Evolutionary conservation across 2,113 vertebrate genomes (phyloP).

Genomic region (Clarias batrachus): DNA sequence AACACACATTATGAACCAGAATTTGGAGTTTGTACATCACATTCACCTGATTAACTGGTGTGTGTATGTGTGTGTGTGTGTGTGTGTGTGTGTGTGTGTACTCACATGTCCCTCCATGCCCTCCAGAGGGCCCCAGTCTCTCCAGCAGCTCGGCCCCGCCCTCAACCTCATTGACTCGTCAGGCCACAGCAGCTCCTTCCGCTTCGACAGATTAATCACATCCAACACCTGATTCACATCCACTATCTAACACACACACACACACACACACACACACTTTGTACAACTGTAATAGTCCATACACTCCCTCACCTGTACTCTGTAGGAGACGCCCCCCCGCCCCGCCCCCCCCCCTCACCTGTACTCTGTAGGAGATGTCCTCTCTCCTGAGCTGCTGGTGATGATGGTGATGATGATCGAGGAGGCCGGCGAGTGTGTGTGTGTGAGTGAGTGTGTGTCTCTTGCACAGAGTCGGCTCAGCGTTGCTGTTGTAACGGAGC

Average conservation of each 20-base stretch:
- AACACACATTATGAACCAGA: background rate
- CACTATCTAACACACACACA: conserved; percentile 75
- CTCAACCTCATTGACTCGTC: conserved; percentile 90
- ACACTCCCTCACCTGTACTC: conserved; percentile 83
- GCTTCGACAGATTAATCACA: conserved; percentile 91
- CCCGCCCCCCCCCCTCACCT: conserved; percentile 58
- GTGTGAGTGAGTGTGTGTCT: conserved; percentile 74
- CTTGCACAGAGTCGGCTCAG: conserved; percentile 80
- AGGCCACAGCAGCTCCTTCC: conserved; percentile 98
- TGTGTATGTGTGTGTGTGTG: conserved; percentile 10
- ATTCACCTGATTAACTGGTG: background rate
- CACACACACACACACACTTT: background rate
- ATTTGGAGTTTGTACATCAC: background rate
- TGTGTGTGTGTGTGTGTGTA: conserved; percentile 30
- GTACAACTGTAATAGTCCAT: background rate
- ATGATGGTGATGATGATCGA: conserved; percentile 66
- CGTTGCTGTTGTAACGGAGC: conserved; percentile 91
- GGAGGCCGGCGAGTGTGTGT: conserved; percentile 81
- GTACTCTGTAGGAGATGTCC: too few species aligned
- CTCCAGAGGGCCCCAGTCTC: conserved; percentile 96
- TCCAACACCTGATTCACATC: conserved; percentile 92
- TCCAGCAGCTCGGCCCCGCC: conserved; percentile 95
- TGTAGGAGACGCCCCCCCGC: conserved; percentile 94
- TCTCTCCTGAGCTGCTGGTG: conserved; percentile 69
- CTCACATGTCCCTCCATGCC: conserved; percentile 99